Conservation (phyloP, 2,113 vertebrate species). For the Strix aluco region DNA sequence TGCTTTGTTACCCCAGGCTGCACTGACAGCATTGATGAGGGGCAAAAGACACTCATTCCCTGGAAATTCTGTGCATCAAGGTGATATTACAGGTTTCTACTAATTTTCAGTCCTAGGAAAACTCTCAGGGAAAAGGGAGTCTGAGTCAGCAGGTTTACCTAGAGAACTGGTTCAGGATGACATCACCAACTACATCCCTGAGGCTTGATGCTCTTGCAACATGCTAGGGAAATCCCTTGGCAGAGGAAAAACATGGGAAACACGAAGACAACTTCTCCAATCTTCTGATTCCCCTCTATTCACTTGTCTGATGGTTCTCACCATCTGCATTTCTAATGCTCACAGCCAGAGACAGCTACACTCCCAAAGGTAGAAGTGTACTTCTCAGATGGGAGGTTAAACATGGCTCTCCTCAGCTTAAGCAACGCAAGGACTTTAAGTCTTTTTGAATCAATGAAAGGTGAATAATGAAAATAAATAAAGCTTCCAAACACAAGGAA, state of each 20-base stretch:
- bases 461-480: background rate
- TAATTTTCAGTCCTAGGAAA: background rate
- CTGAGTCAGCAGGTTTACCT: background rate
- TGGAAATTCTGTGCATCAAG: background rate
- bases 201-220: background rate
- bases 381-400: background rate
- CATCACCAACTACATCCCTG: background rate
- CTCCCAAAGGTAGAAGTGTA: background rate
- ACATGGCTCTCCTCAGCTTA: background rate
- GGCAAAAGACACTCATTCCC: background rate
- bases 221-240: background rate
- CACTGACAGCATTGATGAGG: background rate
- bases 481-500: background rate
- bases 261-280: background rate
- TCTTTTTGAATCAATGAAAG: background rate
- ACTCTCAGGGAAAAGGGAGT: background rate
- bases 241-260: background rate
- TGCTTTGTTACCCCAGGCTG: background rate
- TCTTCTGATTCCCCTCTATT: background rate
- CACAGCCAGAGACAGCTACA: background rate
- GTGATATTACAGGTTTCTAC: background rate
- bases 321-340: background rate
- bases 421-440: background rate
- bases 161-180: fast-evolving
- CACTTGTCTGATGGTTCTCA: background rate